Evolutionary conservation across 2,113 vertebrate species (phyloP).

Genomic region (Thamnophis sirtalis): DNA sequence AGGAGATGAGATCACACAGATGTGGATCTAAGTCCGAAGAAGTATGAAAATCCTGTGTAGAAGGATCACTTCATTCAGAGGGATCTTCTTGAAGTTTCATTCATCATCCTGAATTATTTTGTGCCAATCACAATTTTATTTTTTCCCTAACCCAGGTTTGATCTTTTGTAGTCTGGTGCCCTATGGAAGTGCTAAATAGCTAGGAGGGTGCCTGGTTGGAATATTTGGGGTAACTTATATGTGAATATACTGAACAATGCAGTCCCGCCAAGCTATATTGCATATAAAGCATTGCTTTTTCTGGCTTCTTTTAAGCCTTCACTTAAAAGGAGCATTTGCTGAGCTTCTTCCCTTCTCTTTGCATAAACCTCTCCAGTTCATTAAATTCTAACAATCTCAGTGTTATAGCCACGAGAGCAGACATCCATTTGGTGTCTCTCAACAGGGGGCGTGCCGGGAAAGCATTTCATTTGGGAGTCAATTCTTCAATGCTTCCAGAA

Average conservation of each 20-base stretch:
- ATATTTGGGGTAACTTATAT: too few relatives aligned
- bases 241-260: neutral
- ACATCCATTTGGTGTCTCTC: constrained; percentile 40
- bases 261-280: neutral
- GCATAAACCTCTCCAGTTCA: constrained; percentile 29
- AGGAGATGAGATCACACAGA: neutral
- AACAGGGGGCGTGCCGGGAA: constrained; percentile 15
- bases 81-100: neutral
- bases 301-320: neutral
- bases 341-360: neutral
- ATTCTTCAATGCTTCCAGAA: neutral
- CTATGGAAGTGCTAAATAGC: neutral
- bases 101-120: neutral
- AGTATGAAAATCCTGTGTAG: neutral
- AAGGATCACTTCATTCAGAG: neutral
- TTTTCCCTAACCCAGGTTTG: neutral
- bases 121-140: neutral
- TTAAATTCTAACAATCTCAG: constrained; percentile 16
- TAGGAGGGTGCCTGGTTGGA: neutral
- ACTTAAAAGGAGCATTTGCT: constrained; percentile 15
- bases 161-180: neutral
- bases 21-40: neutral
- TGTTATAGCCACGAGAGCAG: constrained; percentile 29
- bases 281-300: neutral
- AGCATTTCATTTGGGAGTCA: constrained; percentile 16